A percentile compares a stretch with the other conserved stretches of the same genome.
Evolutionary conservation across 2,113 vertebrate genomes (phyloP).

Genomic region (Pachyramphus minor): DNA sequence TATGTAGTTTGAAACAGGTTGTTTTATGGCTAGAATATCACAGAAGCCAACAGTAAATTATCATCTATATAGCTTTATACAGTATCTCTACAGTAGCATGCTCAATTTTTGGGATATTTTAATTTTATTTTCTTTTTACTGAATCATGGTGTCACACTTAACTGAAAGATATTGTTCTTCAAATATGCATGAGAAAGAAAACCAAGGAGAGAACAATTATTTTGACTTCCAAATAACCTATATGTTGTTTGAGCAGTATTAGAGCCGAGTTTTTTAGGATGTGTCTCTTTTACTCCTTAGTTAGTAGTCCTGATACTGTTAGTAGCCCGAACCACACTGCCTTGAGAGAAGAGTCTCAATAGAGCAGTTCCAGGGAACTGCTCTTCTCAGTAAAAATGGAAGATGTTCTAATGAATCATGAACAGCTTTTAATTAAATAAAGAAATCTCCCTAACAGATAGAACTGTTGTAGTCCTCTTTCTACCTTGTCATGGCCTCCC

Average conservation of each 20-base stretch:
- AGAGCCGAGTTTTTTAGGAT: not conserved
- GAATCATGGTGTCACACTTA: not conserved
- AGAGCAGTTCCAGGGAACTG: not conserved
- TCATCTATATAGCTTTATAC: not conserved
- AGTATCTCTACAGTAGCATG: not conserved
- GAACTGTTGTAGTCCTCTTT: not conserved
- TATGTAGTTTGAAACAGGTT: constrained; percentile 7
- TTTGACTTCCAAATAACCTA: not conserved
- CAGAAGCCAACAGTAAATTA: constrained; percentile 1
- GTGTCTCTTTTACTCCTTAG: not conserved
- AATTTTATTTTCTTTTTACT: not conserved
- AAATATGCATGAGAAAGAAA: not conserved
- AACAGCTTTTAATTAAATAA: not conserved
- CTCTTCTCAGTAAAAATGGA: not conserved
- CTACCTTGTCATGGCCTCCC: not conserved
- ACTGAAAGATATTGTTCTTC: not conserved
- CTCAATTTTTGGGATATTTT: not conserved
- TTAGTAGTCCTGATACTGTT: not conserved
- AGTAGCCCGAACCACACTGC: not conserved
- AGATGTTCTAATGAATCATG: not conserved
- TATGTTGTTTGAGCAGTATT: not conserved
- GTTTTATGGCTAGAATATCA: not conserved
- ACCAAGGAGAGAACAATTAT: not conserved
- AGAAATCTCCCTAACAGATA: not conserved
- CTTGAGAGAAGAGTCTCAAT: not conserved